Percentiles rank a stretch among this genome's conserved stretches.
phyloP scores from a whole-genome alignment of 2,888 invertebrate species.

The Parthenolecanium corni region DNA sequence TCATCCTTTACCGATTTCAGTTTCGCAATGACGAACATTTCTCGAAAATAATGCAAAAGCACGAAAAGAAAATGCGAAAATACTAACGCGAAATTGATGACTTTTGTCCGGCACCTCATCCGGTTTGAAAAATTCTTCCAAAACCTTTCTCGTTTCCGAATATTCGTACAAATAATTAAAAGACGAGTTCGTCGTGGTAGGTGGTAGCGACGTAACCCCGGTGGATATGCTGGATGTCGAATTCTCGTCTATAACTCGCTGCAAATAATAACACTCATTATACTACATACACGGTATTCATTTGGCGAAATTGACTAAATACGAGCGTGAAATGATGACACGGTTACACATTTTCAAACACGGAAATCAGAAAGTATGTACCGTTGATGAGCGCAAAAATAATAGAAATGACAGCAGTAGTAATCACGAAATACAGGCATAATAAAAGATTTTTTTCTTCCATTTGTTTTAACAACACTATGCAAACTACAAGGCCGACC shows the following conservation, averaged over 20 bases:
- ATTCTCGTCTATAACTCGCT: slow-evolving; percentile 35
- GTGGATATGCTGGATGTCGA: slow-evolving; percentile 30
- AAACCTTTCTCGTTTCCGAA: slow-evolving; percentile 80
- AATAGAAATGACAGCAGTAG: too few species aligned
- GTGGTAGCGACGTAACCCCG: slow-evolving; percentile 32
- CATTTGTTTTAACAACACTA: too few species aligned
- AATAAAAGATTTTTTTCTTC: too few species aligned
- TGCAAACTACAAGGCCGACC: too few species aligned
- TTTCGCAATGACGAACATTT: not conserved
- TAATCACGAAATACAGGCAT: too few species aligned
- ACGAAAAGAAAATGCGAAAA: not conserved
- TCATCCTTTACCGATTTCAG: not conserved
- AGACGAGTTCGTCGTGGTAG: slow-evolving; percentile 48
- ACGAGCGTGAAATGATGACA: too few species aligned
- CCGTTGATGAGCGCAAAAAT: too few species aligned
- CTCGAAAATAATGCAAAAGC: not conserved
- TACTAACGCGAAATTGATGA: slow-evolving; percentile 30
- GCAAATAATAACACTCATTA: slow-evolving; percentile 5
- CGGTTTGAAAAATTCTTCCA: slow-evolving; percentile 81
- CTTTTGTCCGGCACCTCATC: slow-evolving; percentile 29
- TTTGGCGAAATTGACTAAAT: too few species aligned
- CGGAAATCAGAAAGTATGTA: too few species aligned
- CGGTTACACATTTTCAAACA: too few species aligned
- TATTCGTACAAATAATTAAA: slow-evolving; percentile 86
- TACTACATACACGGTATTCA: not conserved